A percentile compares a stretch with the other conserved stretches of the same genome.
These are phyloP conservation scores for Malthinus seriepunctatus DNA, from an alignment of 2,888 invertebrate species.

Conservation along the genomic window DNA sequence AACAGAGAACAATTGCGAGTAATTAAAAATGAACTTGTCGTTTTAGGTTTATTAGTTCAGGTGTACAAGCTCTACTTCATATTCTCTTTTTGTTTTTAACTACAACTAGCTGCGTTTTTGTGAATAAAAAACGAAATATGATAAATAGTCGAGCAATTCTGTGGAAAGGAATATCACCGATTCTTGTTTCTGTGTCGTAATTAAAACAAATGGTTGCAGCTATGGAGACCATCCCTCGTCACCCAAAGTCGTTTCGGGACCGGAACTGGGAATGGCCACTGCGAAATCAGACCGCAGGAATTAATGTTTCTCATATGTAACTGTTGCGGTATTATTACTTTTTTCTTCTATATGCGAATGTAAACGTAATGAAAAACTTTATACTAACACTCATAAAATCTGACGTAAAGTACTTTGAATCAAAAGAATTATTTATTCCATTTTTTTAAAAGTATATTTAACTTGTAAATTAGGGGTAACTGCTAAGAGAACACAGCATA, in stretches of 20 bases:
- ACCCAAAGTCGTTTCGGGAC: conserved; percentile 37
- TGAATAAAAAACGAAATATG: conserved; percentile 33
- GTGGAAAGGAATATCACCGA: conserved; percentile 42
- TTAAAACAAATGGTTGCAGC: conserved; percentile 46
- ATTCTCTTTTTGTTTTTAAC: too few species aligned
- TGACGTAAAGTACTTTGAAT: conserved; percentile 26
- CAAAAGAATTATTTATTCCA: conserved; percentile 16
- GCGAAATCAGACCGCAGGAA: conserved; percentile 40
- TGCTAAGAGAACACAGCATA: conserved; percentile 3
- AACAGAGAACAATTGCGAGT: too few species aligned
- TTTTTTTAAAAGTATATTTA: conserved; percentile 24
- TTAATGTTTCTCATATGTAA: conserved; percentile 44
- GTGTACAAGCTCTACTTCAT: too few species aligned
- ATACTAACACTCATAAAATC: conserved; percentile 25
- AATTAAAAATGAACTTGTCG: too few species aligned
- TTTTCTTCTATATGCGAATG: conserved; percentile 27
- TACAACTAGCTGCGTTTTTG: too few species aligned
- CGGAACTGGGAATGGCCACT: conserved; percentile 41
- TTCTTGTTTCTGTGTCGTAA: conserved; percentile 48
- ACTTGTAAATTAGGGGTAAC: conserved; percentile 23
- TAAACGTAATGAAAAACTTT: conserved; percentile 30
- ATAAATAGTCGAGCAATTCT: conserved; percentile 41
- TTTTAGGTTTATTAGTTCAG: too few species aligned
- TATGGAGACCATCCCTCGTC: conserved; percentile 40
- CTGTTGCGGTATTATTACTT: conserved; percentile 37